Evolutionary conservation across 2,113 vertebrate genomes (phyloP).

Genomic region (Podilymbus podiceps): DNA sequence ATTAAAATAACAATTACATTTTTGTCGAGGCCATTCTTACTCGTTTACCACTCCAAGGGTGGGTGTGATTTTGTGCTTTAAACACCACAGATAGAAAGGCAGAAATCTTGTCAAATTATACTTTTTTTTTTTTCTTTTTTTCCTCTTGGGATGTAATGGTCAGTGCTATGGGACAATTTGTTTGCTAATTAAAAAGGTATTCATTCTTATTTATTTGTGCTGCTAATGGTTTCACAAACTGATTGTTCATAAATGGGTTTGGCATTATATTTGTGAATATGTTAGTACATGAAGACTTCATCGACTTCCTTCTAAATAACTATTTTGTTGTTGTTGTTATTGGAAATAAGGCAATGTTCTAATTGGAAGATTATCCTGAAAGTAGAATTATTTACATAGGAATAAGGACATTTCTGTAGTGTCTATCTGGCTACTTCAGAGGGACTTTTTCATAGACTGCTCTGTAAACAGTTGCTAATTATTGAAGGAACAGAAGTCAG

Average conservation of each 20-base stretch:
- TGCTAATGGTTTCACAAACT: background rate
- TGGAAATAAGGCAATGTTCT: background rate
- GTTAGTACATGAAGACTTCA: background rate
- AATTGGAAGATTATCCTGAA: background rate
- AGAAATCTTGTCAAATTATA: background rate
- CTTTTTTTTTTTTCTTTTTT: background rate
- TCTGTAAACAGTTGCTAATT: background rate
- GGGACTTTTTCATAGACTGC: background rate
- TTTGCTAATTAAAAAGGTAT: background rate
- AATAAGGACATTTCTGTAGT: background rate
- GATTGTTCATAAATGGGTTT: background rate
- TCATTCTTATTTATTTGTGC: background rate
- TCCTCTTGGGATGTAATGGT: background rate
- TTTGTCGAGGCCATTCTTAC: background rate
- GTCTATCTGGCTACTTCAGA: background rate
- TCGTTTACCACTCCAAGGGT: background rate
- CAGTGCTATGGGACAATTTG: background rate
- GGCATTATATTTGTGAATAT: background rate
- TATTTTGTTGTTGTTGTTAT: background rate
- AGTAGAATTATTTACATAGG: background rate
- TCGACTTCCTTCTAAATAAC: background rate
- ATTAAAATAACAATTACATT: conserved; percentile 68
- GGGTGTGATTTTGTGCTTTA: background rate
- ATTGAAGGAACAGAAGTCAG: background rate
- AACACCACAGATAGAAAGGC: background rate